Evolutionary conservation across 2,888 invertebrate genomes (phyloP), one percentile per base, ranked within the genome.

Genomic region (Drosophila meridiana): DNA sequence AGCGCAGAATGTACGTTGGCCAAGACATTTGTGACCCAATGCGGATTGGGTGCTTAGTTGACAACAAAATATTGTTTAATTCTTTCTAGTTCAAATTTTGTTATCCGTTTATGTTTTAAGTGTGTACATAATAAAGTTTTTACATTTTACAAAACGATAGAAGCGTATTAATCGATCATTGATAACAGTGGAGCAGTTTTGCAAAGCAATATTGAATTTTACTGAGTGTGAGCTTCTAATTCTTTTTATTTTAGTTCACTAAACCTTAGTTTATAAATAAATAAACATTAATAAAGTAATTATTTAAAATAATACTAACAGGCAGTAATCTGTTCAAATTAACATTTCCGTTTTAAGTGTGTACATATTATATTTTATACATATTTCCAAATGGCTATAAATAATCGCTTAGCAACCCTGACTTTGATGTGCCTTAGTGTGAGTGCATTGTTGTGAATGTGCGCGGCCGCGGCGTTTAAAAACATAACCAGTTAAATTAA

Each of bases 11-110:
- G 93, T 71, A 69, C 85, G 1, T 68, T 91, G 20, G 92, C 93
- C 6, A 92, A 92, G 57, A 78, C 83, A n/a, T 93, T 87, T 83
- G 87, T 93, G 2, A 87, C 82, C 7, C 92, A 92, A 62, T 93
- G 93, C 57, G 83, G 91, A 0, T 72, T 91, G 55, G 91, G 90
- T 4, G 91, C 91, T 32, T 88, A 69, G 67, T 11, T 20, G 20
- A 20, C 20, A 20, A 7, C 8, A 30, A 4, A n/a, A 34, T 26
- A 26, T 69, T 43, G n/a, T 43, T 53, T 34, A 14, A n/a, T 52
- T 68, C 11, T 45, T 59, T 60, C n/a, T 56, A 32, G 8, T 34
- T 57, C 14, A 48, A 73, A 55, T 55, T 38, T 8, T 0, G 59
- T 59, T 57, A 11, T 42, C 56, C 56, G 65, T 62, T 48, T 30